These are phyloP conservation scores for Cynoglossus semilaevis DNA, from an alignment of 2,113 vertebrate species.

Conservation along the genomic window DNA sequence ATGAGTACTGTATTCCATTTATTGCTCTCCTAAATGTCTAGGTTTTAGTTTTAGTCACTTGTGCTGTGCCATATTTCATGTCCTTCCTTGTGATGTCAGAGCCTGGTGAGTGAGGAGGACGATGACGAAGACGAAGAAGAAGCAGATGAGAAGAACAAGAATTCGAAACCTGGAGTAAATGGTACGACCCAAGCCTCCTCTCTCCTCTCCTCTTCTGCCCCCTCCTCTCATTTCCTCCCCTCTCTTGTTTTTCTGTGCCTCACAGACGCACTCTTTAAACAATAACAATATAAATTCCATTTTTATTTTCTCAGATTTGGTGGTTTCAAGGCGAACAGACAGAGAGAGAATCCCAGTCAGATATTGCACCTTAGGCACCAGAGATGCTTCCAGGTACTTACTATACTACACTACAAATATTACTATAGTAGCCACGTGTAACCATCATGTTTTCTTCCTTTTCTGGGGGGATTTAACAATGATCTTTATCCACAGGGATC, in stretches of 20 bases:
- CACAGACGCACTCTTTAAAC: neutral
- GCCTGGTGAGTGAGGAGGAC: conserved; percentile 89
- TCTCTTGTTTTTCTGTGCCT: neutral
- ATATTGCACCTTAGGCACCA: conserved; percentile 87
- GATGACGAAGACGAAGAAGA: conserved; percentile 94
- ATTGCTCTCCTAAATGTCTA: too few relatives aligned
- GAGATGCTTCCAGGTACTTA: conserved; percentile 85
- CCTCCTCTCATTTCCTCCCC: neutral
- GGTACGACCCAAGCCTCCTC: conserved; percentile 37
- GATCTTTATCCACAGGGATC: conserved; percentile 76
- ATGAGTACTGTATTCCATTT: too few relatives aligned
- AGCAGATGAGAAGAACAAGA: conserved; percentile 81
- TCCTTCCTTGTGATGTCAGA: conserved; percentile 67
- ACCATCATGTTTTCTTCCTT: neutral
- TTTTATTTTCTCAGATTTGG: conserved; percentile 69
- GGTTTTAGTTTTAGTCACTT: too few relatives aligned
- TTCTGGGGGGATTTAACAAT: neutral
- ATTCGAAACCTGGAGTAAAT: conserved; percentile 66
- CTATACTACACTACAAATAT: neutral
- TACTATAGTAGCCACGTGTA: neutral
- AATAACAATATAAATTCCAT: neutral
- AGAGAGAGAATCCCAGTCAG: conserved; percentile 81
- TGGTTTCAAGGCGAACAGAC: conserved; percentile 72
- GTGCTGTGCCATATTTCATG: neutral
- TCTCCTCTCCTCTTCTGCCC: neutral